Evolutionary conservation across 2,797 vertebrate genomes (phyloP), one percentile per base, ranked within the genome.

Genomic region (Anisognathus igniventris): DNA sequence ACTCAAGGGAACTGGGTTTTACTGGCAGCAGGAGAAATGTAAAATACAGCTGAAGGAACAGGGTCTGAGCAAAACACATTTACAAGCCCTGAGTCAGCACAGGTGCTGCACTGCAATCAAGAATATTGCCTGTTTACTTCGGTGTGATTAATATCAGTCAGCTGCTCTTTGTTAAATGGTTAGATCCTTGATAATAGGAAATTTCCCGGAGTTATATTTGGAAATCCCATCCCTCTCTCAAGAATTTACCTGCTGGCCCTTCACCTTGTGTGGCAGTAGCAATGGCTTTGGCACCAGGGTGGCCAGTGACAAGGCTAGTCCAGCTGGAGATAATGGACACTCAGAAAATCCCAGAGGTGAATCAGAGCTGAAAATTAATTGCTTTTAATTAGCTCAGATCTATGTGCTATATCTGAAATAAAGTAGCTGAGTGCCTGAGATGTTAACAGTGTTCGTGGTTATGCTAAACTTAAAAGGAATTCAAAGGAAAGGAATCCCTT

Each of bases 21-120:
- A 42, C 51, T 91, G 89, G 79, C 85, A 94, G 25, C 0, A 5
- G 60, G 6, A 65, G 89, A 91, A 70, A 37, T 50, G 54, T 42
- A 25, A 94, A 95, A 50, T 28, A 51, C 53, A 65, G 68, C 81
- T 66, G 85, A 91, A 91, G 57, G 82, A 88, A 74, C 23, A 31
- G 12, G 1, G 0, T 51, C 62, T 84, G 76, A 88, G 21, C 73
- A 40, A 25, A 90, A 71, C 86, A 84, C 4, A 3, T 90, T 91
- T 90, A 44, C 79, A 92, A 93, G 82, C 6, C 60, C 85, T 90
- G 85, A 93, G 73, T 95, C 93, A 96, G 93, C 90, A 92, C 33
- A 82, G 79, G 35, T 11, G 0, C 48, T 76, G 22, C 30, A 25
- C 40, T 70, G 44, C 77, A 88, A 92, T 91, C 75, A 81, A n/a